Evolutionary conservation across 2,888 invertebrate species (phyloP), one percentile per base, ranked within the genome.

Genomic region (Hirudinaria manillensis): DNA sequence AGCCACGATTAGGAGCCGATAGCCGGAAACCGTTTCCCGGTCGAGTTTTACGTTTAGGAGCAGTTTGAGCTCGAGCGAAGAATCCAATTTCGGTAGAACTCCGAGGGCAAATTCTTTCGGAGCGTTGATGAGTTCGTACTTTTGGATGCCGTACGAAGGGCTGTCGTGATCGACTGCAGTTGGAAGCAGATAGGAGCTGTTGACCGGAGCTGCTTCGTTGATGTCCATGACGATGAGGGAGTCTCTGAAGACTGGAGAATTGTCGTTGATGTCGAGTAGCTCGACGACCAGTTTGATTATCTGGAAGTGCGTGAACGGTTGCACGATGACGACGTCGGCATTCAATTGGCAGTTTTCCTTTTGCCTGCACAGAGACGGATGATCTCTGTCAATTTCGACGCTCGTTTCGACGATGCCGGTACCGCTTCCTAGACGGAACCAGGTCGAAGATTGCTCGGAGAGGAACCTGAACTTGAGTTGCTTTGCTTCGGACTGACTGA

Each of bases 191-290:
- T 79, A 77, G 56, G 75, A 71, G 73, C 75, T 78, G 45, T 76
- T 78, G 16, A 75, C 74, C 21, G 67, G 45, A 1, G 79, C 76
- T 19, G 78, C 77, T 56, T 79, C 79, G 51, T 75, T 74, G 45
- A 79, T 76, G 55, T 74, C 71, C n/a, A 76, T 68, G 55, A 67
- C 53, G 45, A 79, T 76, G 55, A 75, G 72, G 21, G 66, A 24
- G 29, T 78, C 78, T n/a, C 72, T 67, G 67, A 79, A 79, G 34
- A 70, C 68, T 6, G 79, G 79, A 29, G 70, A 51, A 72, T 79
- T 79, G 77, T 79, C 79, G 72, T 79, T 79, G 65, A 76, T 67
- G 67, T 79, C 79, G 19, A 72, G 21, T 36, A 79, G 76, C n/a
- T 79, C 72, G 27, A 79, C 74, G 32, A 51, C 74, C 24, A 79